Conservation (phyloP, 2,888 invertebrate genomes). For the Andrena chrysosceles region DNA sequence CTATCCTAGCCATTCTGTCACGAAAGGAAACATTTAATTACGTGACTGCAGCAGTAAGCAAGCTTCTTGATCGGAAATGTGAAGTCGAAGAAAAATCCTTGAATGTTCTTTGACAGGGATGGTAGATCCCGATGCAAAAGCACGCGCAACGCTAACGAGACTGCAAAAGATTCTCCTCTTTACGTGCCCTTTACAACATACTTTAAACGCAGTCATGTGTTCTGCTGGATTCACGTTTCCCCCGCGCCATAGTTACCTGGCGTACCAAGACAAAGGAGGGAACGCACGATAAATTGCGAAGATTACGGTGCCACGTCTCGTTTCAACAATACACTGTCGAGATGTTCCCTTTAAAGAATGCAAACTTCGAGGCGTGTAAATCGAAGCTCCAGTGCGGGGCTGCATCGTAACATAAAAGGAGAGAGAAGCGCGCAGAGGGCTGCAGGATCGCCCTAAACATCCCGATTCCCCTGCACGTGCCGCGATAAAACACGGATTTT, state of each 20-base stretch:
- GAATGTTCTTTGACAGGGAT: too few species aligned
- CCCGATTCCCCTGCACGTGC: conserved; percentile 23
- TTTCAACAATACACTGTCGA: background rate
- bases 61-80: too few species aligned
- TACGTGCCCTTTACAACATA: background rate
- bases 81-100: too few species aligned
- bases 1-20: too few species aligned
- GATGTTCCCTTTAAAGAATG: conserved; percentile 3
- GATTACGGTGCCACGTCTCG: background rate
- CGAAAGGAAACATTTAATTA: too few species aligned
- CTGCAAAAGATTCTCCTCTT: background rate
- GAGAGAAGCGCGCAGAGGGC: background rate
- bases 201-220: background rate
- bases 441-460: conserved; percentile 15
- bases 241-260: background rate
- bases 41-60: too few species aligned
- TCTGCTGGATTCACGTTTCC: background rate
- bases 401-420: conserved; percentile 14
- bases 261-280: background rate
- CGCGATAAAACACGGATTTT: conserved; percentile 42
- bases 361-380: conserved; percentile 1
- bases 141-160: background rate
- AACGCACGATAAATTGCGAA: background rate
- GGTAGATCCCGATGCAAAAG: too few species aligned
- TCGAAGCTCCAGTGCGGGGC: background rate